Conservation (phyloP, 2,888 invertebrate genomes). For the Apeira syringaria region DNA sequence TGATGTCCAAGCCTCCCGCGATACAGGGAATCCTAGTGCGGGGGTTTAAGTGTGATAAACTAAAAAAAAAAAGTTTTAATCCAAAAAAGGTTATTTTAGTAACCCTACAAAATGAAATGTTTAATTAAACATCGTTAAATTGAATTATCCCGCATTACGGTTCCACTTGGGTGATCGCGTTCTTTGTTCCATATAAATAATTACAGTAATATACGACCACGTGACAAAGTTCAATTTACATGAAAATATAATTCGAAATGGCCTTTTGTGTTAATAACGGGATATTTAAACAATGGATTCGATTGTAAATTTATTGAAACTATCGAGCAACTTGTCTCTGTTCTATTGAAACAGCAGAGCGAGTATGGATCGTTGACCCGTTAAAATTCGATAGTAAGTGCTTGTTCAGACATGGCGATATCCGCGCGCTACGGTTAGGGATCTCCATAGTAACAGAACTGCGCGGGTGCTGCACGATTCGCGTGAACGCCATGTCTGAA, state of each 20-base stretch:
- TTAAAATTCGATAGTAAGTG: too few species aligned
- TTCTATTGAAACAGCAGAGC: not conserved
- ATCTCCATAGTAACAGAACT: too few species aligned
- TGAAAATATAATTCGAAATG: slow-evolving; percentile 9
- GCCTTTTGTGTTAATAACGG: slow-evolving; percentile 7
- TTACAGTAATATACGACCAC: slow-evolving; percentile 27
- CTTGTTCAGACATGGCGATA: too few species aligned
- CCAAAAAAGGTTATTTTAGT: too few species aligned
- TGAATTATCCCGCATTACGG: slow-evolving; percentile 27
- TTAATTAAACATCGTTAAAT: slow-evolving; percentile 9
- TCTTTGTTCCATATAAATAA: slow-evolving; percentile 27
- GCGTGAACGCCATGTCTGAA: too few species aligned
- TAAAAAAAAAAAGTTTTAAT: too few species aligned
- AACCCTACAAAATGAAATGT: slow-evolving; percentile 1
- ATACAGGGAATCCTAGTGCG: too few species aligned
- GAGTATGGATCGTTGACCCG: too few species aligned
- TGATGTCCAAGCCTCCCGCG: too few species aligned
- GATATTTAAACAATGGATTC: slow-evolving; percentile 2
- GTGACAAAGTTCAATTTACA: slow-evolving; percentile 23
- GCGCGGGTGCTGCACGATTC: too few species aligned
- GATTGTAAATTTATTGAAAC: slow-evolving; percentile 3
- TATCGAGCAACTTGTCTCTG: not conserved
- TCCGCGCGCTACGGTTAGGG: too few species aligned
- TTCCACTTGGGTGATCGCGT: slow-evolving; percentile 16
- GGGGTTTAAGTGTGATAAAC: too few species aligned